Conservation (phyloP, 2,797 vertebrate species). For the Acanthopagrus latus region DNA sequence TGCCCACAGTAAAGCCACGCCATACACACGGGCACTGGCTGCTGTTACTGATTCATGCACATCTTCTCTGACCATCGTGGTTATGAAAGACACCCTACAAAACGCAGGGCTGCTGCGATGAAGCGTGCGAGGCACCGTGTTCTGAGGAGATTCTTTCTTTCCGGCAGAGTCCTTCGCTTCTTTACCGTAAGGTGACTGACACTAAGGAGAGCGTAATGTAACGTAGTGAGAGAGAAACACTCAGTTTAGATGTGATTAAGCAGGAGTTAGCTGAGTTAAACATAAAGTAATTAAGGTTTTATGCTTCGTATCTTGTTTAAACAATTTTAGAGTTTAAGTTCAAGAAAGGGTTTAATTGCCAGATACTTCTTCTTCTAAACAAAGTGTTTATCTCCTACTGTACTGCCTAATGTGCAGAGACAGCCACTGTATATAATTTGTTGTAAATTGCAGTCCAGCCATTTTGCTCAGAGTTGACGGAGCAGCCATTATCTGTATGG, state of each 20-base stretch:
- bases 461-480: neutral
- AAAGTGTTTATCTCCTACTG: neutral
- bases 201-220: neutral
- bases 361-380: neutral
- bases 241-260: neutral
- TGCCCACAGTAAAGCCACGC: too few relatives aligned
- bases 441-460: neutral
- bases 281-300: conserved; percentile 15
- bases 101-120: neutral
- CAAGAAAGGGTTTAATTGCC: neutral
- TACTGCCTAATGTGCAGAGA: neutral
- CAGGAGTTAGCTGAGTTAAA: conserved; percentile 3
- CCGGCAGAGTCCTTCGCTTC: neutral
- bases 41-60: neutral
- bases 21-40: too few relatives aligned
- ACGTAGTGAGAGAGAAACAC: neutral
- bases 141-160: neutral
- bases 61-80: neutral
- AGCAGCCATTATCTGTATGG: neutral
- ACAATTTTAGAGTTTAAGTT: too few relatives aligned
- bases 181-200: conserved; percentile 6
- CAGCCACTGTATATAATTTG: neutral
- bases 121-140: neutral
- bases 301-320: conserved; percentile 13
- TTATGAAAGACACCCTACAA: neutral